A percentile compares a stretch with the other conserved stretches of the same genome.
phyloP scores from a whole-genome alignment of 2,888 invertebrate genomes.

The Bellardia pandia region DNA sequence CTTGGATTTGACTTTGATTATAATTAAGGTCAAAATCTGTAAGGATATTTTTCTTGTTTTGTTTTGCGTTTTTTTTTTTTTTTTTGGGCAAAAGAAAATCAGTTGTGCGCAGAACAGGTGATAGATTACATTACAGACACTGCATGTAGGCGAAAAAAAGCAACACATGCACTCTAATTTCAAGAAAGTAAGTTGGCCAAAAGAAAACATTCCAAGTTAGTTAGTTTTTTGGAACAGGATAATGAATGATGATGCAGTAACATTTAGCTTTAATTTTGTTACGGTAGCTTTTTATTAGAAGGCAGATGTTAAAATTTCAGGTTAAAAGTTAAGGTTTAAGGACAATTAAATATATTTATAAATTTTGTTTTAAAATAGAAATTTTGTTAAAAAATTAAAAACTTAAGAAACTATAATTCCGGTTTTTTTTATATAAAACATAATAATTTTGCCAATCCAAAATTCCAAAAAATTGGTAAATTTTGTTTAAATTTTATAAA shows the following conservation, averaged over 20 bases:
- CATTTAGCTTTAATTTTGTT: background rate
- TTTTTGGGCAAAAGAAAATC: background rate
- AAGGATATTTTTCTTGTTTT: conserved; percentile 13
- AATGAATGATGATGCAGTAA: background rate
- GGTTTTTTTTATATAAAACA: too few relatives aligned
- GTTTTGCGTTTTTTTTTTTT: background rate
- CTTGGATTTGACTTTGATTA: conserved; percentile 21
- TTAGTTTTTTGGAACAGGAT: background rate
- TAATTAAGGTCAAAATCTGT: conserved; percentile 48
- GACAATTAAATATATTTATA: too few relatives aligned
- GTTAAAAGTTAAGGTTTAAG: too few relatives aligned
- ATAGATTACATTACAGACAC: conserved; percentile 11
- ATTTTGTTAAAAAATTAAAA: too few relatives aligned
- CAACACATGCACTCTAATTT: background rate
- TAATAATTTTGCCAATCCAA: too few relatives aligned
- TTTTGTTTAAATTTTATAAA: too few relatives aligned
- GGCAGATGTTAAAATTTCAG: too few relatives aligned
- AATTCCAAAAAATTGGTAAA: too few relatives aligned
- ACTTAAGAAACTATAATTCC: too few relatives aligned
- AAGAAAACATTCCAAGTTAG: background rate
- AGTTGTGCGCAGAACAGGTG: background rate
- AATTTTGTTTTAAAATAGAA: too few relatives aligned
- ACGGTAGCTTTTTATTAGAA: background rate
- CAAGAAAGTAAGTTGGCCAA: background rate
- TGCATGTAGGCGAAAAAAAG: background rate